Percentiles rank a stretch among this genome's conserved stretches.
Conservation (phyloP, 2,888 invertebrate genomes). For the Yponomeuta malinellus region DNA sequence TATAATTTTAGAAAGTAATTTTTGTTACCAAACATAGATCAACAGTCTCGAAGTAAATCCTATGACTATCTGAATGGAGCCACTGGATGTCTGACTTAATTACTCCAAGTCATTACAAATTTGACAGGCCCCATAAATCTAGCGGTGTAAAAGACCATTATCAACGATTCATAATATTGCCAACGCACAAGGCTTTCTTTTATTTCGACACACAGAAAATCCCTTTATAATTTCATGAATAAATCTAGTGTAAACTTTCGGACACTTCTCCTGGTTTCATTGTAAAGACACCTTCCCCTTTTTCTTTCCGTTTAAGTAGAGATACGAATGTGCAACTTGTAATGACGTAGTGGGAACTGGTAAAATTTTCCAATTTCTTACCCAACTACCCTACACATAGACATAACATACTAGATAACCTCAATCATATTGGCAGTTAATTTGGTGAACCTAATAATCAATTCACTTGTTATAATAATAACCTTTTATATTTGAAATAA, state of each 20-base stretch:
- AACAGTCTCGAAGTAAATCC: no score
- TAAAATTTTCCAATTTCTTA: neutral
- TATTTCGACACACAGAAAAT: neutral
- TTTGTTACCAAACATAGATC: no score
- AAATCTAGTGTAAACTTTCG: neutral
- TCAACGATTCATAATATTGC: neutral
- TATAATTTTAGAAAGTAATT: no score
- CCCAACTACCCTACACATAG: neutral
- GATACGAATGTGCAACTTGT: neutral
- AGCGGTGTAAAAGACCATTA: neutral
- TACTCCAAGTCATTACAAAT: neutral
- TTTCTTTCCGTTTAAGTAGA: neutral
- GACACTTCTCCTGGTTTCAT: neutral
- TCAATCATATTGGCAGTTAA: conserved; percentile 5
- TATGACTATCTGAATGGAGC: no score
- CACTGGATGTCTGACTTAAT: no score
- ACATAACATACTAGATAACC: conserved; percentile 2
- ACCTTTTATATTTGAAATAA: conserved; percentile 32
- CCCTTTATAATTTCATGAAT: neutral
- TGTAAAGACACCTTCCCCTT: neutral
- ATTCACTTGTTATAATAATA: conserved; percentile 25
- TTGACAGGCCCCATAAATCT: neutral
- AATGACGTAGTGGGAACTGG: neutral
- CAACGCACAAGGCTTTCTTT: neutral
- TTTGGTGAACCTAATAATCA: neutral